These are phyloP conservation scores for Carcina quercana DNA, from an alignment of 2,888 invertebrate species.

Conservation along the genomic window DNA sequence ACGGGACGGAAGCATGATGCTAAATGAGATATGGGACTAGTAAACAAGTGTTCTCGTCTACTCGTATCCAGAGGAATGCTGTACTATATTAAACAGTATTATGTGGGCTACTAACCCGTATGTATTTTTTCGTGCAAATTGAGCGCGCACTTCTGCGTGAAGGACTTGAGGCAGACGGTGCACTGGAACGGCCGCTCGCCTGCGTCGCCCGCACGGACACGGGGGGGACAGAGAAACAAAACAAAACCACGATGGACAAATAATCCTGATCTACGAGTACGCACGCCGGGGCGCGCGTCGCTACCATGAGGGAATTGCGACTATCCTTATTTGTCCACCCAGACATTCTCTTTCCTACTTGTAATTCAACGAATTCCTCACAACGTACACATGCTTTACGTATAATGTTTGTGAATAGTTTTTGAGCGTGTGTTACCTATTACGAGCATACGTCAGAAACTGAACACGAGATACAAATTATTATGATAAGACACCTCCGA, in stretches of 20 bases:
- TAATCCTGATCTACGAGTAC: conserved; percentile 40
- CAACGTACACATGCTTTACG: conserved; percentile 72
- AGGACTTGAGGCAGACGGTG: conserved; percentile 77
- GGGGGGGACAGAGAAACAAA: conserved; percentile 72
- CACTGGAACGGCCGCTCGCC: conserved; percentile 77
- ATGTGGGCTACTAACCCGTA: conserved; percentile 77
- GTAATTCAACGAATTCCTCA: conserved; percentile 54
- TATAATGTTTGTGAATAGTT: conserved; percentile 73
- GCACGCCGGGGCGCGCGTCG: conserved; percentile 27
- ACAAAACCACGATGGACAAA: conserved; percentile 75
- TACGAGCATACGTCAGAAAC: conserved; percentile 13
- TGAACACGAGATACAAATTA: too few relatives aligned
- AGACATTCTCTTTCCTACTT: conserved; percentile 60
- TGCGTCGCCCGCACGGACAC: conserved; percentile 58
- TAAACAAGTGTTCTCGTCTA: conserved; percentile 48
- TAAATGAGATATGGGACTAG: conserved; percentile 56
- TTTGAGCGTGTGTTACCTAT: conserved; percentile 69
- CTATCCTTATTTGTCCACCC: conserved; percentile 71
- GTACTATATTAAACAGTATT: conserved; percentile 53
- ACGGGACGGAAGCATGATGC: conserved; percentile 66
- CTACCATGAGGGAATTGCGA: conserved; percentile 64
- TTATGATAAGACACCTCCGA: conserved; percentile 33
- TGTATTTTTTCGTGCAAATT: conserved; percentile 77
- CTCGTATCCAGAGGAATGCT: conserved; percentile 51
- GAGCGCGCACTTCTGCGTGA: conserved; percentile 78